Conservation (phyloP, 2,113 vertebrate species). For the Centropristis striata region DNA sequence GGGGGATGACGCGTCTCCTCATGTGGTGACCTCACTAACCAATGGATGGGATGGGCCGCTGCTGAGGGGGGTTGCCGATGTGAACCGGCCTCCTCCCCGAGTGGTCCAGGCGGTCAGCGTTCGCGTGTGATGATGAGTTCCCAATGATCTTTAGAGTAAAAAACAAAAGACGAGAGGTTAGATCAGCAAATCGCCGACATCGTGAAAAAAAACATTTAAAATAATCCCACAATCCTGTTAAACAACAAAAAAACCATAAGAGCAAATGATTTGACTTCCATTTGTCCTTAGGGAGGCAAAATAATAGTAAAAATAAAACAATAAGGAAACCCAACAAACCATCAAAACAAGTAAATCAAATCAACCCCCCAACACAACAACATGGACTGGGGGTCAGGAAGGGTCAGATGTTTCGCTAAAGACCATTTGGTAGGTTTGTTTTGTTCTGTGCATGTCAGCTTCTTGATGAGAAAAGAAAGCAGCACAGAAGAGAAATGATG, state of each 20-base stretch:
- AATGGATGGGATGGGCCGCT: conserved; percentile 90
- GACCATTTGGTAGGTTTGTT: conserved; percentile 88
- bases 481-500: conserved; percentile 20
- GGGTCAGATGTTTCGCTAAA: conserved; percentile 86
- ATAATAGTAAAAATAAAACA: conserved; percentile 62
- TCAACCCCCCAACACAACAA: conserved; percentile 75
- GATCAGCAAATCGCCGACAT: background rate
- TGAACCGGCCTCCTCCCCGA: conserved; percentile 87
- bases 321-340: conserved; percentile 58
- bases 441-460: conserved; percentile 85
- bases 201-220: conserved; percentile 23
- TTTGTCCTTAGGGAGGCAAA: conserved; percentile 80
- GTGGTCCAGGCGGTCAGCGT: conserved; percentile 88
- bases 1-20: conserved; percentile 64
- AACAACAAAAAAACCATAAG: conserved; percentile 77
- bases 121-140: conserved; percentile 88
- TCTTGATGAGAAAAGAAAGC: conserved; percentile 66
- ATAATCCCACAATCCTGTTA: conserved; percentile 63
- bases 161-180: conserved; percentile 75
- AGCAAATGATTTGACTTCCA: conserved; percentile 76
- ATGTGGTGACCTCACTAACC: conserved; percentile 91
- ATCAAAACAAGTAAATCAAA: conserved; percentile 76
- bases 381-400: conserved; percentile 70
- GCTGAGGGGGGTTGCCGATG: conserved; percentile 86
- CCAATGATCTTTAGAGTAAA: conserved; percentile 92